Conservation (phyloP, 2,113 vertebrate species). For the Opisthocomus hoazin region DNA sequence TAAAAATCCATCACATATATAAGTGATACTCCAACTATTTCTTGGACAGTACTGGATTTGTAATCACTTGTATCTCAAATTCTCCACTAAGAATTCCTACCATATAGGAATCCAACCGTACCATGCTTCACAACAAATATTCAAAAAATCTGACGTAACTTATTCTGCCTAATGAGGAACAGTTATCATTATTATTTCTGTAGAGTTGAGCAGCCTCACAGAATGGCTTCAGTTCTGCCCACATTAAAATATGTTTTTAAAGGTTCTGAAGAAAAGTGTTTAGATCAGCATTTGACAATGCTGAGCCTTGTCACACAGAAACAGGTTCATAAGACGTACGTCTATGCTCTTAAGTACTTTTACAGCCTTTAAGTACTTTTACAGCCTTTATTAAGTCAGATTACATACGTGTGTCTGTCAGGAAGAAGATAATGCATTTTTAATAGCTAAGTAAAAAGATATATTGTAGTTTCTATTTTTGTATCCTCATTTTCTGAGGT, state of each 20-base stretch:
- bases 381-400: conserved; percentile 17
- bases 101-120: not conserved
- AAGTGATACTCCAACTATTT: not conserved
- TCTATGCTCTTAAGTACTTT: not conserved
- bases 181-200: not conserved
- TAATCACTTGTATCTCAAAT: not conserved
- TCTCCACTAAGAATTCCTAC: not conserved
- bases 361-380: not conserved
- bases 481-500: conserved; percentile 49
- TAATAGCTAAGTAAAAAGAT: conserved; percentile 33
- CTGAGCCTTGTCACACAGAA: not conserved
- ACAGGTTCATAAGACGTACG: not conserved
- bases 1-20: not conserved
- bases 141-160: not conserved
- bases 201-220: not conserved
- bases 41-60: not conserved
- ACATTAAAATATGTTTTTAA: not conserved
- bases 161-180: not conserved
- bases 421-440: conserved; percentile 32
- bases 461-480: conserved; percentile 47
- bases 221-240: rapidly evolving
- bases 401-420: conserved; percentile 8
- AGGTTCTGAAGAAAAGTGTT: not conserved
- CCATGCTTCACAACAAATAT: not conserved
- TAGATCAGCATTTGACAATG: not conserved